A percentile compares a stretch with the other conserved stretches of the same genome.
Conservation (phyloP, 1,140 invertebrate species). For the Carcinoscorpius rotundicauda region DNA sequence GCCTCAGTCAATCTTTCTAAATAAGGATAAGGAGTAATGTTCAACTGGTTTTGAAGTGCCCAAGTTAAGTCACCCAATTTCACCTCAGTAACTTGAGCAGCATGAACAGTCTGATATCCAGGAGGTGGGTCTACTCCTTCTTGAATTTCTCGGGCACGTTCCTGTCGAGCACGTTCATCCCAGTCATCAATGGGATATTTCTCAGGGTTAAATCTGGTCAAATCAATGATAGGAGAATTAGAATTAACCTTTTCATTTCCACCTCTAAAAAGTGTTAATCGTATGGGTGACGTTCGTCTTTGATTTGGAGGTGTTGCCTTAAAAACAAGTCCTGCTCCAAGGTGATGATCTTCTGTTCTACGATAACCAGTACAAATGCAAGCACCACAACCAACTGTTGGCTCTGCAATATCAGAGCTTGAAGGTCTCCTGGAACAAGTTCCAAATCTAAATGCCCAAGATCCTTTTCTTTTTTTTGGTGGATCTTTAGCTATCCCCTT, state of each 20-base stretch:
- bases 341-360: slow-evolving; percentile 42
- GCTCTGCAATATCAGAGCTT: slow-evolving; percentile 21
- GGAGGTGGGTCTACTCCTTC: slow-evolving; percentile 49
- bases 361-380: slow-evolving; percentile 49
- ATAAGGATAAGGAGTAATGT: slow-evolving; percentile 4
- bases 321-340: slow-evolving; percentile 40
- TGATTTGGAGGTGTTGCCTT: slow-evolving; percentile 27
- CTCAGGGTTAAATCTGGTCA: slow-evolving; percentile 45
- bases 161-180: slow-evolving; percentile 52
- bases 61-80: slow-evolving; percentile 3
- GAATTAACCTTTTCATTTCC: not conserved
- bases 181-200: slow-evolving; percentile 53
- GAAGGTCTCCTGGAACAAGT: slow-evolving; percentile 10
- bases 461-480: slow-evolving; percentile 4
- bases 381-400: slow-evolving; percentile 27
- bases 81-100: not conserved
- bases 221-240: slow-evolving; percentile 34
- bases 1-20: slow-evolving; percentile 6
- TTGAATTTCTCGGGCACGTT: slow-evolving; percentile 58
- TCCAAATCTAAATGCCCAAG: slow-evolving; percentile 9
- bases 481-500: slow-evolving; percentile 16
- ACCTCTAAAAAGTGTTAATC: slow-evolving; percentile 1
- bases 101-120: slow-evolving; percentile 16
- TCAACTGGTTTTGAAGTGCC: slow-evolving; percentile 6
- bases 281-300: not conserved